These are phyloP conservation scores for Epizoanthus illoricatus DNA, from an alignment of 92 coral and sea anemone genomes.

Conservation along the genomic window DNA sequence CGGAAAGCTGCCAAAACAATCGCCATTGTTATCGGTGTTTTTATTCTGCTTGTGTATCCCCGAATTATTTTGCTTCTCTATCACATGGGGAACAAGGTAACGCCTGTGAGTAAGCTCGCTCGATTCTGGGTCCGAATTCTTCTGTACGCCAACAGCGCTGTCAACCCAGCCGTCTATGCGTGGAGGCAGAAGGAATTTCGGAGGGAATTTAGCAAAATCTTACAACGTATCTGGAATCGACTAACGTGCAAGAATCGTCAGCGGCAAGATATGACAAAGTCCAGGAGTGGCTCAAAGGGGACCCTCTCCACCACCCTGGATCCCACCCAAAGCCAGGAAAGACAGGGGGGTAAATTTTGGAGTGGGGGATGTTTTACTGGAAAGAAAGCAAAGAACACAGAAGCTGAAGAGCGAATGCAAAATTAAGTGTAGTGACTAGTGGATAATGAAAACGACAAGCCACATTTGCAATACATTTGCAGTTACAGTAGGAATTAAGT, in stretches of 20 bases:
- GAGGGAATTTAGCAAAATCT: conserved; percentile 68
- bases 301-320: conserved; percentile 44
- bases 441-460: not conserved
- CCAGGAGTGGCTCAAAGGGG: conserved; percentile 46
- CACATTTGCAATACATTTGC: not conserved
- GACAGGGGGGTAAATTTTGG: conserved; percentile 11
- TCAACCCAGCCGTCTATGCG: conserved; percentile 77
- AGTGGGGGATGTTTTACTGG: not conserved
- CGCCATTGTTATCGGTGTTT: conserved; percentile 89
- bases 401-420: not conserved
- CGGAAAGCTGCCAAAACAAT: conserved; percentile 89
- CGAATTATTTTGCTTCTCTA: conserved; percentile 77
- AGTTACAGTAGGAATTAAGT: too few relatives aligned
- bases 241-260: conserved; percentile 42
- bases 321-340: not conserved
- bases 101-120: conserved; percentile 57
- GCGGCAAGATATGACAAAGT: conserved; percentile 24
- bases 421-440: not conserved
- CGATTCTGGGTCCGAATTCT: conserved; percentile 86
- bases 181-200: conserved; percentile 80
- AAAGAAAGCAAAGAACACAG: conserved; percentile 12
- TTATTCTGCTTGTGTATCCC: conserved; percentile 78
- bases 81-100: conserved; percentile 65
- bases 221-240: conserved; percentile 39
- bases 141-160: conserved; percentile 76